phyloP scores from a whole-genome alignment of 2,113 vertebrate genomes.

The Mastomys natalensis region DNA sequence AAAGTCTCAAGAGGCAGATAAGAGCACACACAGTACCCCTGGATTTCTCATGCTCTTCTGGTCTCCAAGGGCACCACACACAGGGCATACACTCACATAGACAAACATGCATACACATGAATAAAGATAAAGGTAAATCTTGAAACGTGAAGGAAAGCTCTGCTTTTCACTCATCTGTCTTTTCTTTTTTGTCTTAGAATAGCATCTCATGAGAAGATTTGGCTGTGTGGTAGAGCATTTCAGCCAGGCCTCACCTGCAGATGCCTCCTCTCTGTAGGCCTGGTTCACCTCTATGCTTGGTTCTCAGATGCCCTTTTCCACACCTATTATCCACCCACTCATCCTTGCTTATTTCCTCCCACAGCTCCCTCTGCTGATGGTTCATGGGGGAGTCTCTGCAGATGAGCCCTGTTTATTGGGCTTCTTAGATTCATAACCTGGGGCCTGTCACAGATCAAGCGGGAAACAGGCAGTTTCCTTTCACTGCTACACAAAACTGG shows the following conservation, averaged over 20 bases:
- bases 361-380: too few relatives aligned
- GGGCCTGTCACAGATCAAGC: neutral
- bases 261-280: neutral
- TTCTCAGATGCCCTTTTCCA: neutral
- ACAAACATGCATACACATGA: neutral
- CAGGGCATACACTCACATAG: neutral
- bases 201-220: neutral
- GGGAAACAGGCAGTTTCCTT: neutral
- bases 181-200: neutral
- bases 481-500: too few relatives aligned
- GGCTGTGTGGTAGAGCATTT: neutral
- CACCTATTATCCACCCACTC: neutral
- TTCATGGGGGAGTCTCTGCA: neutral
- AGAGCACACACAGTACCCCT: neutral
- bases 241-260: neutral
- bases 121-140: neutral
- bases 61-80: neutral
- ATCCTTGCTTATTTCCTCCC: neutral
- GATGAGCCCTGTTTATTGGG: neutral
- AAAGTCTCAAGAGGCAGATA: neutral
- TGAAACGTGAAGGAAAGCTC: too few relatives aligned
- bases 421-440: neutral
- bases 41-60: neutral
- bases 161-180: neutral
- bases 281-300: too few relatives aligned